Percentiles rank a stretch among this genome's conserved stretches.
Conservation (phyloP, 2,797 vertebrate genomes). For the Parauchenoglanis punctatus region DNA sequence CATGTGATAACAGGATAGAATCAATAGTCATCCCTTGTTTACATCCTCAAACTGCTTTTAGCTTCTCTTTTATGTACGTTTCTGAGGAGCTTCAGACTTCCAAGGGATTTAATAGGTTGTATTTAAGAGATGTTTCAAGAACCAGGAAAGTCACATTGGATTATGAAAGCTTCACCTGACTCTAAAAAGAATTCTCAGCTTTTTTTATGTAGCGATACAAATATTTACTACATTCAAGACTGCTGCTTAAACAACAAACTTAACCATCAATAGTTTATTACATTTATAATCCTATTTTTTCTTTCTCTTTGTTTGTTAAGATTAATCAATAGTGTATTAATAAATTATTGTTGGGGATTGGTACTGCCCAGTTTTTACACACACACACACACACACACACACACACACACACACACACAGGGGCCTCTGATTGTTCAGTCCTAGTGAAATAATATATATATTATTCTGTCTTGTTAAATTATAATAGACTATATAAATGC, state of each 20-base stretch:
- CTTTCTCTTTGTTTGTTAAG: conserved; percentile 24
- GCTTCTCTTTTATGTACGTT: conserved; percentile 77
- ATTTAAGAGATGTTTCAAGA: conserved; percentile 73
- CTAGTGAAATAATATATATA: neutral
- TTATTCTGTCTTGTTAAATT: neutral
- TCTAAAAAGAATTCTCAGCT: conserved; percentile 65
- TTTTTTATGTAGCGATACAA: conserved; percentile 71
- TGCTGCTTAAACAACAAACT: conserved; percentile 56
- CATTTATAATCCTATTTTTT: neutral
- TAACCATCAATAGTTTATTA: conserved; percentile 36
- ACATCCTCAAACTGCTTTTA: conserved; percentile 73
- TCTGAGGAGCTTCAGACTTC: conserved; percentile 73
- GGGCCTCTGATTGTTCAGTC: neutral
- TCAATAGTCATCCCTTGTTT: conserved; percentile 75
- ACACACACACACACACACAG: neutral
- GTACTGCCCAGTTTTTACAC: neutral
- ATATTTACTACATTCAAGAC: conserved; percentile 71
- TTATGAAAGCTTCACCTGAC: conserved; percentile 73
- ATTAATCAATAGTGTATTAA: conserved; percentile 50
- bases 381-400: neutral
- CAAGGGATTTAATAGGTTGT: conserved; percentile 75
- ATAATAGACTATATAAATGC: neutral
- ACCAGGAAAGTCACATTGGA: conserved; percentile 71
- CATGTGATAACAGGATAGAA: conserved; percentile 67
- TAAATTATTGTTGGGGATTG: conserved; percentile 23